Percentiles rank a stretch among this genome's conserved stretches.
These are phyloP conservation scores for Vulpes ferrilata DNA, from an alignment of 2,113 vertebrate genomes.

Conservation along the genomic window DNA sequence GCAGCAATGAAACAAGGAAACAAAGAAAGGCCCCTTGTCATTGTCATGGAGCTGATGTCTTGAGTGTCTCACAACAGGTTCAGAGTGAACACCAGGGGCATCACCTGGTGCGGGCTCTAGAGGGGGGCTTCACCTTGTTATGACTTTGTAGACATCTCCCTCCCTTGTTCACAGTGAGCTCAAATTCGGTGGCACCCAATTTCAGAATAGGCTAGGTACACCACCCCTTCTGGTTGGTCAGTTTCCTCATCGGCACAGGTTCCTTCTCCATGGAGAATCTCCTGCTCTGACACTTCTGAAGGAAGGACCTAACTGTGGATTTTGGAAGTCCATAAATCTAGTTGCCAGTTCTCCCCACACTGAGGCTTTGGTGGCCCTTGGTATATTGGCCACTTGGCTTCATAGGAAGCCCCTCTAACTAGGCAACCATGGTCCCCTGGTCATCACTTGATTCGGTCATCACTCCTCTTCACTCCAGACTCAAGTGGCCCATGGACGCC, in stretches of 20 bases:
- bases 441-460: background rate
- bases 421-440: background rate
- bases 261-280: background rate
- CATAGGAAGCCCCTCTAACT: too few species aligned
- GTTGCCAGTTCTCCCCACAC: background rate
- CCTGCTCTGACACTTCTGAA: background rate
- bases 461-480: background rate
- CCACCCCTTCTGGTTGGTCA: too few species aligned
- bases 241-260: background rate
- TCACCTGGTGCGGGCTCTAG: background rate
- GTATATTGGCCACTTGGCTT: background rate
- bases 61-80: too few species aligned
- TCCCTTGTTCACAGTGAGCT: background rate
- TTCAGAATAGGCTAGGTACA: background rate
- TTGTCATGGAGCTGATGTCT: background rate
- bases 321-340: background rate
- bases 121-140: background rate
- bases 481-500: background rate
- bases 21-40: background rate
- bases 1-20: too few species aligned
- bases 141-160: background rate
- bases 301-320: background rate
- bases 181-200: background rate
- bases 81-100: background rate
- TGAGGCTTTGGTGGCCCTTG: background rate